These are phyloP conservation scores for Papilio protenor DNA, from an alignment of 2,888 invertebrate species.

Conservation along the genomic window DNA sequence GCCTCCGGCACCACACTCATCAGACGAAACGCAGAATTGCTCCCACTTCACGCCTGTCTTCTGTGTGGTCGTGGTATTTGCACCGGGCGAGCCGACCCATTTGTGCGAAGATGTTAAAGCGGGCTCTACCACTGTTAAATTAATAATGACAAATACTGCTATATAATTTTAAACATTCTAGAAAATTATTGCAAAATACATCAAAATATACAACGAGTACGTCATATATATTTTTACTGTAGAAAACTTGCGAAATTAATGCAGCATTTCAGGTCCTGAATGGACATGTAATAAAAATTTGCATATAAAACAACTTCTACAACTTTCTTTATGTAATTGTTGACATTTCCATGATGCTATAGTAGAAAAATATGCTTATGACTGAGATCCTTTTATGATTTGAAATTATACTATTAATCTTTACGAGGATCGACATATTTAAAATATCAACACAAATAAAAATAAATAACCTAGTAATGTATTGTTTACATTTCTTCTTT, in stretches of 20 bases:
- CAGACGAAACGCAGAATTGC: too few relatives aligned
- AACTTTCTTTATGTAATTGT: neutral
- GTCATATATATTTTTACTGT: neutral
- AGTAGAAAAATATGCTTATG: neutral
- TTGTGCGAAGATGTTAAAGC: too few relatives aligned
- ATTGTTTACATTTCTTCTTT: constrained; percentile 22
- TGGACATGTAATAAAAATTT: constrained; percentile 7
- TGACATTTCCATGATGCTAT: neutral
- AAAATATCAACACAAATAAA: neutral
- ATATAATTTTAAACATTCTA: too few relatives aligned
- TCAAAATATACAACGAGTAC: too few relatives aligned
- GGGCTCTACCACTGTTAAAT: too few relatives aligned
- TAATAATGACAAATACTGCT: too few relatives aligned
- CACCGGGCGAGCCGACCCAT: too few relatives aligned
- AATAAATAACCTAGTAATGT: neutral
- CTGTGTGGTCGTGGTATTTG: too few relatives aligned
- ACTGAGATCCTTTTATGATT: too few relatives aligned
- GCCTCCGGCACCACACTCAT: too few relatives aligned
- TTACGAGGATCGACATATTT: neutral
- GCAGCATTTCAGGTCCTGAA: neutral
- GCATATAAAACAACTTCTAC: neutral
- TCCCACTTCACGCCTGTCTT: too few relatives aligned
- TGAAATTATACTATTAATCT: neutral
- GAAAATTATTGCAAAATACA: too few relatives aligned
- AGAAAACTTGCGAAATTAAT: neutral